These are phyloP conservation scores for Idaea dimidiata DNA, from an alignment of 2,888 invertebrate species.

Conservation along the genomic window DNA sequence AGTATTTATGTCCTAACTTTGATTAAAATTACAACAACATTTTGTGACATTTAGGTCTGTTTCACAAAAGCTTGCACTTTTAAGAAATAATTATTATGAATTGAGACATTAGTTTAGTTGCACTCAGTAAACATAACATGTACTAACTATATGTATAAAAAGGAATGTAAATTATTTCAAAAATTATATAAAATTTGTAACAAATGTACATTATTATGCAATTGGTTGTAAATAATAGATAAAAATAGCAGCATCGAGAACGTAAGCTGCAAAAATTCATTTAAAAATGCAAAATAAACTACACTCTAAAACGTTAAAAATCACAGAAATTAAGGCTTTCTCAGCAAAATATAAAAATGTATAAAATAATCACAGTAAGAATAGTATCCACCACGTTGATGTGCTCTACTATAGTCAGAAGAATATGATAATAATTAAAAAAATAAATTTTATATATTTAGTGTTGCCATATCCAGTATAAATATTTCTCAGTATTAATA, in stretches of 20 bases:
- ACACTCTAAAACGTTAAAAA: neutral
- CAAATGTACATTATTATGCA: neutral
- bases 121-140: conserved; percentile 7
- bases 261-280: neutral
- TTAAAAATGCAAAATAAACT: conserved; percentile 8
- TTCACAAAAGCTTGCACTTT: neutral
- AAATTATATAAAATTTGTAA: conserved; percentile 7
- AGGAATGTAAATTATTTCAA: conserved; percentile 6
- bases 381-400: neutral
- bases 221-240: neutral
- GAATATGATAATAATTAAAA: neutral
- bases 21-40: neutral
- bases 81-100: neutral
- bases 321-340: neutral
- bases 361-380: conserved; percentile 61
- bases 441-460: neutral
- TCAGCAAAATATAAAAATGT: conserved; percentile 16
- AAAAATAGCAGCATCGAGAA: neutral
- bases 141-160: conserved; percentile 2
- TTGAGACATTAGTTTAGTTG: neutral
- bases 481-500: neutral
- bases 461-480: neutral
- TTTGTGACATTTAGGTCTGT: neutral
- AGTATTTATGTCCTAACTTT: neutral
- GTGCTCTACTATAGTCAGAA: neutral